Base-by-base conservation (phyloP, 2,888 invertebrate species). In the Ennomos fuscantarius region DNA sequence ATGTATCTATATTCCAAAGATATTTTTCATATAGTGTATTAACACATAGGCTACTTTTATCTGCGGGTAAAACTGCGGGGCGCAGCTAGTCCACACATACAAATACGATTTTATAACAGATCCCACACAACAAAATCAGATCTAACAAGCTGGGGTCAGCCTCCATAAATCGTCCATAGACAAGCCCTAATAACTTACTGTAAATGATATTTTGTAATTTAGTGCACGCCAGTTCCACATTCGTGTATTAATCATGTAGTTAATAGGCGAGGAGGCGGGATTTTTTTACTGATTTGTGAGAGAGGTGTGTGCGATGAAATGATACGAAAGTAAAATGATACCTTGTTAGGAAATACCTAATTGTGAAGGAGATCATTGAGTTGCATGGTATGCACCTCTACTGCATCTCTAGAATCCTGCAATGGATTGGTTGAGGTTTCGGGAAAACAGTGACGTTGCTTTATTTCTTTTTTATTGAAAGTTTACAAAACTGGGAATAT, bases 141-240 rank as follows among this genome's bases (percentile, higher is more conserved):
- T 32, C 13, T n/a, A n/a, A n/a, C 24, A 5, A 24, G 24, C 32
- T 8, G 15, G 36, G 42, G 42, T 36, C 37, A 34, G 34, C 9
- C 15, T 11, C n/a, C 12, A 51, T 51, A 51, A 51, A 51, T 51
- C 31, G 36, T 41, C 11, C 35, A 41, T 24, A 37, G 43, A 44
- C 51, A 42, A 44, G 36, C 43, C 42, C 51, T 32, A 44, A 51
- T 51, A 51, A 44, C 51, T 51, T 51, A 51, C 33, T 33, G 51
- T 62, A 55, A 62, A 62, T 53, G 60, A 60, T 62, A 62, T 62
- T 62, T 62, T 60, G 62, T 62, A 62, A 62, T 62, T 62, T 62
- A 62, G 52, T 60, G 53, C 60, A 51, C 51, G 59, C 39, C 49
- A 51, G 54, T 58, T 60, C 49, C 47, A 56, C 50, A 60, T 56